Percentiles rank a stretch among this genome's conserved stretches.
Evolutionary conservation across 2,113 vertebrate species (phyloP).

Genomic region (Podarcis muralis): DNA sequence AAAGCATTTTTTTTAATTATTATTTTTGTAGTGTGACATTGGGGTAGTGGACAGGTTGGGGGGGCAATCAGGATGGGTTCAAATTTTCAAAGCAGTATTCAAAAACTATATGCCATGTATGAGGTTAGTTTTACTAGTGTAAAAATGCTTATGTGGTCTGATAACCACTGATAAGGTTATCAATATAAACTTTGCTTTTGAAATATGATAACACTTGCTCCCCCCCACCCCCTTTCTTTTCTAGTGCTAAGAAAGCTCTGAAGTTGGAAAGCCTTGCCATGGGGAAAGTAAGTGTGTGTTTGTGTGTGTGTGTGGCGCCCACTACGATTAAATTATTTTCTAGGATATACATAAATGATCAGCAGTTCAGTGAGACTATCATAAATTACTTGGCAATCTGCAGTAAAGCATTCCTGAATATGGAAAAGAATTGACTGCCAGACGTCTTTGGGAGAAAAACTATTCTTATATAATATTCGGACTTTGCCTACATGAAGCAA

Average conservation of each 20-base stretch:
- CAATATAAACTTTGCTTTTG: constrained; percentile 44
- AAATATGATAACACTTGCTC: constrained; percentile 48
- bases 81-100: neutral
- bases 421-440: constrained; percentile 43
- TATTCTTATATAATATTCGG: constrained; percentile 53
- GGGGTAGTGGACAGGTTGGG: neutral
- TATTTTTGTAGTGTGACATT: constrained; percentile 16
- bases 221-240: constrained; percentile 56
- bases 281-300: constrained; percentile 73
- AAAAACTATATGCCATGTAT: constrained; percentile 31
- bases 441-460: constrained; percentile 46
- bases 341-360: neutral
- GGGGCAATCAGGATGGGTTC: neutral
- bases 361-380: constrained; percentile 21
- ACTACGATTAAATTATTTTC: neutral
- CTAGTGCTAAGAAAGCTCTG: constrained; percentile 81
- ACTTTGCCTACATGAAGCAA: constrained; percentile 40
- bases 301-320: neutral
- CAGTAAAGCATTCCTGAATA: constrained; percentile 14
- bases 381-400: constrained; percentile 27
- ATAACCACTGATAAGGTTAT: constrained; percentile 19
- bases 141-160: constrained; percentile 12
- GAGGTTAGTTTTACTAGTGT: constrained; percentile 13
- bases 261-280: constrained; percentile 62
- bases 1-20: constrained; percentile 31